These are phyloP conservation scores for Siniperca knerii DNA, from an alignment of 2,113 vertebrate species.

Conservation along the genomic window DNA sequence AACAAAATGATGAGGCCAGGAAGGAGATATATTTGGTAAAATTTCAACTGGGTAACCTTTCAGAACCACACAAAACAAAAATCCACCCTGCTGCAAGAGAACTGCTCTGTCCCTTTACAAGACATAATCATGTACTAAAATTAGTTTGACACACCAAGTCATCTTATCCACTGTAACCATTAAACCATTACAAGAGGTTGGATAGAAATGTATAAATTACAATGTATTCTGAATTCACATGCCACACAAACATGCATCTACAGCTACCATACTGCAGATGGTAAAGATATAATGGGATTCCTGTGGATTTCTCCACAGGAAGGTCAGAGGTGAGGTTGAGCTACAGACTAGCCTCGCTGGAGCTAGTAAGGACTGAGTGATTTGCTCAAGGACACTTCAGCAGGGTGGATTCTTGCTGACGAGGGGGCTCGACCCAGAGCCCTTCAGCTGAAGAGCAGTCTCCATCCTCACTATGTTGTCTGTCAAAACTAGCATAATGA, in stretches of 20 bases:
- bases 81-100: conserved; percentile 2
- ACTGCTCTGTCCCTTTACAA: conserved; percentile 23
- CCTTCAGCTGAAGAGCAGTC: conserved; percentile 51
- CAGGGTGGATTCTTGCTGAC: conserved; percentile 36
- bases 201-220: background rate
- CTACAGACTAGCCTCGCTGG: conserved; percentile 9
- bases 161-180: conserved; percentile 20
- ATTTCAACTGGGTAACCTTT: conserved; percentile 55
- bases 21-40: conserved; percentile 57
- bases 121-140: conserved; percentile 31
- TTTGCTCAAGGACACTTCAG: conserved; percentile 66
- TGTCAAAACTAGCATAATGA: conserved; percentile 36
- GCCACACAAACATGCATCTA: background rate
- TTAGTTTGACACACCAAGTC: conserved; percentile 35
- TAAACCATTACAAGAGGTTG: background rate
- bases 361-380: conserved; percentile 31
- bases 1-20: conserved; percentile 55
- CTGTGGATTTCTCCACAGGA: conserved; percentile 10
- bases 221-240: conserved; percentile 5
- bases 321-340: conserved; percentile 65
- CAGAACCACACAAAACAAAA: conserved; percentile 16
- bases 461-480: conserved; percentile 11
- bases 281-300: conserved; percentile 30
- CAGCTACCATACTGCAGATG: background rate
- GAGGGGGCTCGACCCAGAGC: conserved; percentile 48